phyloP scores from a whole-genome alignment of 2,888 invertebrate genomes.

The Cataglyphis altisquamis region DNA sequence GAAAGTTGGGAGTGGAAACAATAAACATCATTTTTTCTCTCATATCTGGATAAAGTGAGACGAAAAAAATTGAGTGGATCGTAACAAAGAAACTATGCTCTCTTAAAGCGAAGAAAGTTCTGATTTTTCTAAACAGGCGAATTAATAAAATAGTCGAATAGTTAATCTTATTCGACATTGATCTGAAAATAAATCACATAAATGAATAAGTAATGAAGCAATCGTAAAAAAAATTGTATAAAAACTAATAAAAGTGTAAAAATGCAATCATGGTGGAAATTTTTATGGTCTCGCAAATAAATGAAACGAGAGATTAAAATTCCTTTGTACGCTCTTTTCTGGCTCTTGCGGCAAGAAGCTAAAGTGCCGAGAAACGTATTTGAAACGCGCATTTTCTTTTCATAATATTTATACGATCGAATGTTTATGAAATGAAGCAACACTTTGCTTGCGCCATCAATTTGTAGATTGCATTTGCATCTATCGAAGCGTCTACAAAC shows the following conservation, averaged over 20 bases:
- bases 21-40: neutral
- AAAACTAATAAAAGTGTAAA: neutral
- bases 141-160: neutral
- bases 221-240: neutral
- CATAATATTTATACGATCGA: conserved; percentile 45
- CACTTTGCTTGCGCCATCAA: conserved; percentile 42
- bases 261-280: neutral
- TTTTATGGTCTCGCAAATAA: neutral
- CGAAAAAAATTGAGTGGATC: conserved; percentile 6
- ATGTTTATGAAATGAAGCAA: conserved; percentile 42
- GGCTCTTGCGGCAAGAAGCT: neutral
- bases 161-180: neutral
- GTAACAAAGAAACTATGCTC: conserved; percentile 16
- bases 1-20: neutral
- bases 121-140: neutral
- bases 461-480: conserved; percentile 42
- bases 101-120: neutral
- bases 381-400: conserved; percentile 7
- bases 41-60: neutral
- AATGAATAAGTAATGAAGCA: neutral
- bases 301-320: neutral
- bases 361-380: conserved; percentile 22
- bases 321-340: conserved; percentile 22
- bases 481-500: conserved; percentile 15
- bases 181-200: neutral